A percentile compares a stretch with the other conserved stretches of the same genome.
Conservation (phyloP, 2,888 invertebrate genomes). For the Isotomurus palustris region DNA sequence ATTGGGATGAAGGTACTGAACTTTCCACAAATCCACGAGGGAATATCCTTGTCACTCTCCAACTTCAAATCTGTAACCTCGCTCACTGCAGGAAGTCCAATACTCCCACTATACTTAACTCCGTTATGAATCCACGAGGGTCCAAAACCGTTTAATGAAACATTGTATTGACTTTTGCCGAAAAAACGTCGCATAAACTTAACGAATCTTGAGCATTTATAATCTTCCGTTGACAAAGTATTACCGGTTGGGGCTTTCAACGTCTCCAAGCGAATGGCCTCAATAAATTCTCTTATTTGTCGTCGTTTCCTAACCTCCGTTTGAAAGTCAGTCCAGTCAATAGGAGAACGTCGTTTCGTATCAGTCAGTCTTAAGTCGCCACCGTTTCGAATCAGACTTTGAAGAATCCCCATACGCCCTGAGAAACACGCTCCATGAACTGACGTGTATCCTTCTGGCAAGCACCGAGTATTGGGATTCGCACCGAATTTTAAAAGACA, state of each 20-base stretch:
- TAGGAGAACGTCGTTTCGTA: slow-evolving; percentile 48
- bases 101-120: slow-evolving; percentile 36
- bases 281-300: slow-evolving; percentile 36
- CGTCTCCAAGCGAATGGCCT: slow-evolving; percentile 38
- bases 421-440: slow-evolving; percentile 51
- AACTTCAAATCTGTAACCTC: slow-evolving; percentile 37
- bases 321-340: slow-evolving; percentile 44
- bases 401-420: slow-evolving; percentile 49
- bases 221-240: too few species aligned
- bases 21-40: slow-evolving; percentile 43
- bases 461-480: slow-evolving; percentile 52
- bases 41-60: slow-evolving; percentile 25
- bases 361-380: slow-evolving; percentile 53
- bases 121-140: slow-evolving; percentile 39
- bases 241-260: slow-evolving; percentile 20
- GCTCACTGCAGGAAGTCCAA: slow-evolving; percentile 38
- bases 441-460: slow-evolving; percentile 50
- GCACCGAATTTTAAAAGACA: slow-evolving; percentile 50
- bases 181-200: too few species aligned
- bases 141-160: slow-evolving; percentile 26
- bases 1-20: slow-evolving; percentile 42
- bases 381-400: slow-evolving; percentile 50
- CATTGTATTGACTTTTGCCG: too few species aligned
- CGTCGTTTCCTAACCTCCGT: slow-evolving; percentile 28
- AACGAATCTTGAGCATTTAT: too few species aligned